Conservation (phyloP, 2,797 vertebrate genomes). For the Danionella dracula region DNA sequence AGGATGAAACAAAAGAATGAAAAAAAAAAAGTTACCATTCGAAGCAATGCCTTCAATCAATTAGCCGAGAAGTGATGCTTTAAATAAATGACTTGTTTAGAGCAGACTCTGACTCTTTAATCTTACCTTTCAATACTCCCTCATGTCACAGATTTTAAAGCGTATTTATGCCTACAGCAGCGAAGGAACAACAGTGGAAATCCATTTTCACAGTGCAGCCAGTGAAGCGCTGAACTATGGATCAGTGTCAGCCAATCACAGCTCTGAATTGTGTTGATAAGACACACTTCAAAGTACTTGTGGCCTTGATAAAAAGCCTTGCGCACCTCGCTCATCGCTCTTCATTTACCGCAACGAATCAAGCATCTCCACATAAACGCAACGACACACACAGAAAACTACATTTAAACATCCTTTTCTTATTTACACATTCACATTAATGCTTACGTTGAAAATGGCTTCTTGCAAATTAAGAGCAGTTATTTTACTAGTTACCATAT, state of each 20-base stretch:
- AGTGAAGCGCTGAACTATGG: conserved; percentile 36
- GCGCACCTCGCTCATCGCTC: conserved; percentile 38
- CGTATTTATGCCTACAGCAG: conserved; percentile 24
- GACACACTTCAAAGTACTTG: conserved; percentile 25
- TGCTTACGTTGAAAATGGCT: not conserved
- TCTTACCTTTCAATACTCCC: conserved; percentile 31
- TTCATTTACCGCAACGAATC: conserved; percentile 30
- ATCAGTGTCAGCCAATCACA: conserved; percentile 48
- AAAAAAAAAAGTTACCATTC: not conserved
- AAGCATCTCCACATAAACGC: not conserved
- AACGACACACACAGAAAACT: not conserved
- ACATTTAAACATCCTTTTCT: too few species aligned
- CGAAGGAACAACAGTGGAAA: conserved; percentile 27
- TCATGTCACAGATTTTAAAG: conserved; percentile 22
- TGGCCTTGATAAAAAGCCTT: conserved; percentile 42
- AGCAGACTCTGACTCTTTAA: conserved; percentile 19
- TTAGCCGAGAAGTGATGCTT: not conserved
- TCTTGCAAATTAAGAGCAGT: not conserved
- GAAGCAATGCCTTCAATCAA: not conserved
- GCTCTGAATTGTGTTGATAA: conserved; percentile 40
- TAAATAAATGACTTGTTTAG: conserved; percentile 34
- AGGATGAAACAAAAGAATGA: not conserved
- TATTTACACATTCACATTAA: not conserved
- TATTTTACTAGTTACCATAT: not conserved
- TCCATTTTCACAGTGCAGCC: conserved; percentile 37